Conservation (phyloP, 2,888 invertebrate genomes). For the Microchrysa polita region DNA sequence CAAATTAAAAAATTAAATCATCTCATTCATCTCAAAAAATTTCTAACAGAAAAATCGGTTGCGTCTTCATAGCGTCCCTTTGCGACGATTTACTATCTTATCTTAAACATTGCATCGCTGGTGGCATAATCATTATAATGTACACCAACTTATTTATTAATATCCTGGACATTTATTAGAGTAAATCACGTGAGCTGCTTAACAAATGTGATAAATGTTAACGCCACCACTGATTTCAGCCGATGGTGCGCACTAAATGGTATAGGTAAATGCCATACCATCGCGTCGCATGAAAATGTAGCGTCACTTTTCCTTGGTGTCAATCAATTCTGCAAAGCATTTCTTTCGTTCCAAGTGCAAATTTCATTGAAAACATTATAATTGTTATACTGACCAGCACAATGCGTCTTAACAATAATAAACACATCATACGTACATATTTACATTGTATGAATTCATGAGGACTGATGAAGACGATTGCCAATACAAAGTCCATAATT, state of each 20-base stretch:
- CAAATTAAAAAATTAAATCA: no score
- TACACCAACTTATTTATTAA: no score
- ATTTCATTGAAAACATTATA: neutral
- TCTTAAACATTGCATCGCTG: no score
- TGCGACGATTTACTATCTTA: no score
- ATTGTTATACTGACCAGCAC: constrained; percentile 32
- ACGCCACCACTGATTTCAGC: neutral
- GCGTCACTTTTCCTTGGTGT: constrained; percentile 29
- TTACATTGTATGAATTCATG: no score
- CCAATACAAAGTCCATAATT: neutral
- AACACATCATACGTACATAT: neutral
- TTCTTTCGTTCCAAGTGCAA: constrained; percentile 18
- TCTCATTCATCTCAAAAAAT: no score
- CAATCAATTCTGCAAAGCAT: constrained; percentile 19
- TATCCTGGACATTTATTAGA: no score
- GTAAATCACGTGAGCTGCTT: constrained; percentile 26
- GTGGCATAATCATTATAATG: no score
- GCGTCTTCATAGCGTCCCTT: no score
- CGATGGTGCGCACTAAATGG: constrained; percentile 12
- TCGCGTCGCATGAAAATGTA: constrained; percentile 17
- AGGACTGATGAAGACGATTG: no score
- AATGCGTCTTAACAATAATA: constrained; percentile 13
- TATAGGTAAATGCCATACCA: neutral
- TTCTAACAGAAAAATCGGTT: no score
- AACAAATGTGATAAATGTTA: neutral